Evolutionary conservation across 2,797 vertebrate genomes (phyloP), one percentile per base, ranked within the genome.

Genomic region (Huso huso): DNA sequence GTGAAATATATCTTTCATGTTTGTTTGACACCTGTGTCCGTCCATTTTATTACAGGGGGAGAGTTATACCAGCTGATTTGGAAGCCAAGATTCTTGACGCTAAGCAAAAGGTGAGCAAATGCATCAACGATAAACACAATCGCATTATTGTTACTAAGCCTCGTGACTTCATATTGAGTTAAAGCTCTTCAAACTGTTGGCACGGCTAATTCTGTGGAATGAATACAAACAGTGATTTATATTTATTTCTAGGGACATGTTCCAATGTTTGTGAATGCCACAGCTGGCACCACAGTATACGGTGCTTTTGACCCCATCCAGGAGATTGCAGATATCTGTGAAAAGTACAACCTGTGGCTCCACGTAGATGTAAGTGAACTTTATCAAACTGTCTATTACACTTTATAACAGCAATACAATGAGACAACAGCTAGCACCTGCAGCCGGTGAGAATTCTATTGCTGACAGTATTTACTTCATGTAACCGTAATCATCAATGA

Each of bases 271-370:
- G 95, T 98, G 79, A 99, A 94, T 2, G 95, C 96, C 74, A 99
- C 95, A 6, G 97, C 95, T 11, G 97, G 97, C 11, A 95, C 96
- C 8, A 99, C 97, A 1, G 97, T 99, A 48, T 96, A 94, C 4
- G 97, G 97, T 68, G 97, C 95, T 57, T 99, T 98, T 71, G 97
- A 99, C 74, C 97, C 97, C 49, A 96, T 99, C 81, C 86, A 92
- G 64, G 95, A 97, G 78, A 97, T 99, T 49, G 96, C 97, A 66
- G 96, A 98, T 78, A 90, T 99, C 79, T 99, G 97, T 86, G 93
- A 96, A 81, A 98, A 97, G 81, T 92, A 99, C 69, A 93, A 95
- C 84, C 89, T 99, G 68, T 99, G 97, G 97, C 92, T 99, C 49
- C 97, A 99, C 11, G 96, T 99, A 12, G 97, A 99, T 51, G 97